Percentiles rank a stretch among this genome's conserved stretches.
Evolutionary conservation across 30 jellyfish, hydroid and myxozoan species (phyloP).

Genomic region (Sanderia malayensis): DNA sequence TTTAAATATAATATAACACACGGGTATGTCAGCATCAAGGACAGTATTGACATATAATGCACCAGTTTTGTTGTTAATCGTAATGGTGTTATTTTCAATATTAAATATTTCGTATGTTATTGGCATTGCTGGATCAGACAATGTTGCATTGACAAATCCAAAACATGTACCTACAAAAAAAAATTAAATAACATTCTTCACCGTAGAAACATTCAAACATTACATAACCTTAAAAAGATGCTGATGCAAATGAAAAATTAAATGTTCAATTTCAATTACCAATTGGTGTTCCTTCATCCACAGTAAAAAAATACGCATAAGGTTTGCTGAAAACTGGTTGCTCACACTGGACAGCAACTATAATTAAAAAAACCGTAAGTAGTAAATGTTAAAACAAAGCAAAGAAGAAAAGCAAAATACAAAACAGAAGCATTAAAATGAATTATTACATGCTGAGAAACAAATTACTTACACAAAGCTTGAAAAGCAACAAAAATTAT

Average conservation of each 20-base stretch:
- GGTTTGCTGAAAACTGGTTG: background rate
- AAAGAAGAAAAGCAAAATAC: no score
- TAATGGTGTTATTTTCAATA: slow-evolving; percentile 23
- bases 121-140: slow-evolving; percentile 12
- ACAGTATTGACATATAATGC: slow-evolving; percentile 45
- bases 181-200: no score
- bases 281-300: background rate
- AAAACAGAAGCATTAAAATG: no score
- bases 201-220: no score
- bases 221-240: no score
- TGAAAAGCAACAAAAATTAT: no score
- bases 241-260: no score
- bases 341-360: background rate
- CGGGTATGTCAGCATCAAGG: slow-evolving; percentile 55
- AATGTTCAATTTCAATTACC: slow-evolving; percentile 6
- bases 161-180: slow-evolving; percentile 29
- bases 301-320: background rate
- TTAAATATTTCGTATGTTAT: slow-evolving; percentile 39
- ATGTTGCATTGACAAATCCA: slow-evolving; percentile 61
- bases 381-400: no score
- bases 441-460: no score
- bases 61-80: slow-evolving; percentile 28
- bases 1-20: background rate
- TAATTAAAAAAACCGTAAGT: background rate
- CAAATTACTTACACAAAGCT: no score